These are phyloP conservation scores for Megamerina dolium DNA, from an alignment of 2,888 invertebrate species.

Conservation along the genomic window DNA sequence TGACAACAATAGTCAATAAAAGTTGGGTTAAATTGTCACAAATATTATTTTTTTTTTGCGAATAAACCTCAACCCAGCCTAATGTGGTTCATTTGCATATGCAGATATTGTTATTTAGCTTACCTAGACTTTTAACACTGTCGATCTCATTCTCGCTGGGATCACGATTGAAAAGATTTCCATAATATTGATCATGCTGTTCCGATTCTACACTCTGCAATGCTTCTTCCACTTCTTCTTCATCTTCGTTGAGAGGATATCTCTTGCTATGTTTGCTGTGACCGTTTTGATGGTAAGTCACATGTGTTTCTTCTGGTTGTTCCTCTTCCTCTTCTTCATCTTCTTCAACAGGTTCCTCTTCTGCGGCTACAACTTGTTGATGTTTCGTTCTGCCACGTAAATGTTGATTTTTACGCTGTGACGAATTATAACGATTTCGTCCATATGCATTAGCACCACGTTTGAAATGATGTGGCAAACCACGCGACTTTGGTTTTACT, in stretches of 20 bases:
- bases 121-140: too few species aligned
- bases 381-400: neutral
- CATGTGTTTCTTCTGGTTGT: conserved; percentile 10
- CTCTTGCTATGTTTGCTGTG: conserved; percentile 9
- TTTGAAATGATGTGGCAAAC: conserved; percentile 26
- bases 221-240: conserved; percentile 27
- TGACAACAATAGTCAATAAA: too few species aligned
- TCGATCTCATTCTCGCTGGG: conserved; percentile 46
- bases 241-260: conserved; percentile 13
- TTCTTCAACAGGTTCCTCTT: conserved; percentile 11
- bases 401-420: conserved; percentile 2
- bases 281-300: conserved; percentile 15
- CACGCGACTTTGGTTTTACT: conserved; percentile 31
- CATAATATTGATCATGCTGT: conserved; percentile 59
- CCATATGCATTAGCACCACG: conserved; percentile 17
- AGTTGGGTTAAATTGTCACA: too few species aligned
- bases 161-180: conserved; percentile 47
- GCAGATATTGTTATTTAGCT: conserved; percentile 26
- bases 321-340: conserved; percentile 11
- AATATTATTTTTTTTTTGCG: too few species aligned
- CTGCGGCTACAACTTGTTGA: conserved; percentile 3
- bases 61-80: too few species aligned
- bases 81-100: too few species aligned
- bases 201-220: conserved; percentile 68
- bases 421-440: conserved; percentile 26